phyloP scores from a whole-genome alignment of 2,113 vertebrate species.

The Alosa alosa region DNA sequence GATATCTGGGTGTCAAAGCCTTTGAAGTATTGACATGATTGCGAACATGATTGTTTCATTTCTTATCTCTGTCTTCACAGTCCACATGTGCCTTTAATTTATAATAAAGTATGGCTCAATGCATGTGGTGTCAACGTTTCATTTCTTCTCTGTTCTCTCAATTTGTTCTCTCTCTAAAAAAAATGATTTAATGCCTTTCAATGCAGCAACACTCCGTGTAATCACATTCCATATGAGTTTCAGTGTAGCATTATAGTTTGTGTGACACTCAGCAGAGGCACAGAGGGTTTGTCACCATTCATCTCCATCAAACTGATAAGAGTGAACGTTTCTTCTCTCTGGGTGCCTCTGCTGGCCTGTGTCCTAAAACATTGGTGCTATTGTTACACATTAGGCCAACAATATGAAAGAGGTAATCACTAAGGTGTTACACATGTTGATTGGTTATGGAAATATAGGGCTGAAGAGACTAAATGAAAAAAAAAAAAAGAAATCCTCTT shows the following conservation, averaged over 20 bases:
- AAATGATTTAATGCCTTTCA: too few relatives aligned
- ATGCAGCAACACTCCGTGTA: too few relatives aligned
- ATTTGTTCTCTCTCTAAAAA: too few relatives aligned
- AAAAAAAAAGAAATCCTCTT: background rate
- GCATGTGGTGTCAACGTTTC: too few relatives aligned
- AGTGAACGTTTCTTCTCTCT: background rate
- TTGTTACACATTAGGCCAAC: background rate
- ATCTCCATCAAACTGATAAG: background rate
- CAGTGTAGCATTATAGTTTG: too few relatives aligned
- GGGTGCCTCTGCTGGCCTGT: background rate
- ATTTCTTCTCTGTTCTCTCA: too few relatives aligned
- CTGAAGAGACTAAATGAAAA: background rate
- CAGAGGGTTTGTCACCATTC: background rate
- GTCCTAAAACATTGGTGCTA: background rate
- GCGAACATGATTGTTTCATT: too few relatives aligned
- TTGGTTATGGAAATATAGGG: background rate
- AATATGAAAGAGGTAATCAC: background rate
- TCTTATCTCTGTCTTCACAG: too few relatives aligned
- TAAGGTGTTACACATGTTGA: background rate
- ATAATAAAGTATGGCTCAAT: too few relatives aligned
- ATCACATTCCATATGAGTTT: too few relatives aligned
- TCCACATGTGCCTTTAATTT: too few relatives aligned
- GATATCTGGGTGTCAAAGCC: background rate
- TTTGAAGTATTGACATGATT: background rate
- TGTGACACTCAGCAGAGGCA: background rate